A percentile compares a stretch with the other conserved stretches of the same genome.
These are phyloP conservation scores for Edolisoma coerulescens DNA, from an alignment of 2,113 vertebrate genomes.

Conservation along the genomic window DNA sequence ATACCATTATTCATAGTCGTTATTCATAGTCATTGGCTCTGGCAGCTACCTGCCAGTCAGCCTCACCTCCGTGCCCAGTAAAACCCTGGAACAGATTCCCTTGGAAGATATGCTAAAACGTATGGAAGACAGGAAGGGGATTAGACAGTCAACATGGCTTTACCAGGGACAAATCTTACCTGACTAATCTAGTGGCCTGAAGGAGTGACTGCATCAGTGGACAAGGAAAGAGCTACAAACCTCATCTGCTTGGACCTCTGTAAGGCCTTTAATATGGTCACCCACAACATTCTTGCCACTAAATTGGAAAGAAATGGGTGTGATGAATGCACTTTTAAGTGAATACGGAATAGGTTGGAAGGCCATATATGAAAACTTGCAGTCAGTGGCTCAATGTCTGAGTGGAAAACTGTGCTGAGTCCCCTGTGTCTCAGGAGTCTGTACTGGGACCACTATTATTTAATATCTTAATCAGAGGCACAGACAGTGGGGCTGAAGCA, in stretches of 20 bases:
- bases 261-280: background rate
- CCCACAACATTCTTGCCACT: background rate
- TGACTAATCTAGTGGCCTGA: background rate
- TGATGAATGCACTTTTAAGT: too few relatives aligned
- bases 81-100: background rate
- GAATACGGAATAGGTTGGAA: background rate
- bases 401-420: background rate
- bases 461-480: background rate
- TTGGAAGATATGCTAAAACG: background rate
- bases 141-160: background rate
- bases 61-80: background rate
- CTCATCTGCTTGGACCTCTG: background rate
- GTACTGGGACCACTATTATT: background rate
- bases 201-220: background rate
- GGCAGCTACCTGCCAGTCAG: background rate
- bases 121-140: background rate
- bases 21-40: background rate
- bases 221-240: background rate
- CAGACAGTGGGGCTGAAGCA: background rate
- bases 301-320: background rate
- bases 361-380: background rate
- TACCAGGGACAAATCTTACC: background rate
- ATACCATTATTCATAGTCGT: background rate
- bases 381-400: background rate
- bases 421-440: background rate